Conservation (phyloP, 2,888 invertebrate species). For the Serrognathus titanus region DNA sequence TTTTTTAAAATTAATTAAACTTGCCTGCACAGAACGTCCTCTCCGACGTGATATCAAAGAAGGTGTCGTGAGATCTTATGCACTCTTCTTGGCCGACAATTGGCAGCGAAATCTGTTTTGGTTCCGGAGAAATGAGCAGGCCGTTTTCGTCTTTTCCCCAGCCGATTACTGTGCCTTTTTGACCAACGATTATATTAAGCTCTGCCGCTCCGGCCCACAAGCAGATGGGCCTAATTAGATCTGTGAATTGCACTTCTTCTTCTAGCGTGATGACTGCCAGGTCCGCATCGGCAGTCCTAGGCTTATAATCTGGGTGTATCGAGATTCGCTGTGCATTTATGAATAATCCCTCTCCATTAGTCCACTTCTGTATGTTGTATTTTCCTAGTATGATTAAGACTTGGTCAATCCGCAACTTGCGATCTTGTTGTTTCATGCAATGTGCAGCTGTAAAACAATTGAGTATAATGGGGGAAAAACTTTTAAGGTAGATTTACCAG, state of each 20-base stretch:
- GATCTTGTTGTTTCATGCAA: constrained; percentile 33
- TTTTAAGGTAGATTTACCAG: constrained; percentile 31
- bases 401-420: constrained; percentile 31
- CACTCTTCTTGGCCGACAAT: constrained; percentile 56
- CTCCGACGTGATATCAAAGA: constrained; percentile 42
- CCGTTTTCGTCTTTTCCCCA: constrained; percentile 57
- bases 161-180: constrained; percentile 54
- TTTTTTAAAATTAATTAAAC: neutral
- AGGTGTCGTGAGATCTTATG: constrained; percentile 48
- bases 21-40: constrained; percentile 63
- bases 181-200: constrained; percentile 38
- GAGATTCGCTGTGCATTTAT: constrained; percentile 49
- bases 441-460: constrained; percentile 38
- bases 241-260: constrained; percentile 51
- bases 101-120: constrained; percentile 52
- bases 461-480: neutral
- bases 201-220: constrained; percentile 55
- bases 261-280: constrained; percentile 56
- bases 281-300: constrained; percentile 55
- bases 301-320: constrained; percentile 58
- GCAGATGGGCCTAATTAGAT: constrained; percentile 59
- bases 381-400: constrained; percentile 39
- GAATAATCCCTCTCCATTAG: constrained; percentile 30
- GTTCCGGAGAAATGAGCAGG: constrained; percentile 48
- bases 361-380: constrained; percentile 36